These are phyloP conservation scores for Cynaeus angustus DNA, from an alignment of 2,888 invertebrate genomes.

Conservation along the genomic window DNA sequence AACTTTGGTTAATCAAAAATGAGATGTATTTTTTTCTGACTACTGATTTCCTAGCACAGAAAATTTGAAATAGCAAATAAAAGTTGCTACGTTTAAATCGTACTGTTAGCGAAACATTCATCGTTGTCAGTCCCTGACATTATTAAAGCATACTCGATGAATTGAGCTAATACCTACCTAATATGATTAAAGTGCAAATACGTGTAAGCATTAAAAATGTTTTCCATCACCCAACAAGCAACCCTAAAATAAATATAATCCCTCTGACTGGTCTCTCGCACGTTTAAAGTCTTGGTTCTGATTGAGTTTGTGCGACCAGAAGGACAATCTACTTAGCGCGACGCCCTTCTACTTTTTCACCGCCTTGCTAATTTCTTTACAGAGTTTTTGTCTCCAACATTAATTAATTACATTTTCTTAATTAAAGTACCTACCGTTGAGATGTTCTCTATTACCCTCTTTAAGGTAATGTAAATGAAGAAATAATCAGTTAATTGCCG, in stretches of 20 bases:
- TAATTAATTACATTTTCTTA: constrained; percentile 62
- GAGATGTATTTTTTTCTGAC: too few species aligned
- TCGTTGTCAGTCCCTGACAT: background rate
- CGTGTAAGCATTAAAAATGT: constrained; percentile 46
- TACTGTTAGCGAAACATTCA: too few species aligned
- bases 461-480: constrained; percentile 66
- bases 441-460: constrained; percentile 61
- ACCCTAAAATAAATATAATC: constrained; percentile 50
- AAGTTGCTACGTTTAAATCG: too few species aligned
- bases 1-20: too few species aligned
- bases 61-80: too few species aligned
- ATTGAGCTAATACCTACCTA: constrained; percentile 36
- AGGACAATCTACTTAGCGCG: constrained; percentile 50
- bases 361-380: constrained; percentile 65
- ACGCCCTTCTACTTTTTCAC: constrained; percentile 52
- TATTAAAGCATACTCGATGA: constrained; percentile 13
- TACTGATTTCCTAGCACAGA: too few species aligned
- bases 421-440: constrained; percentile 63
- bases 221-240: constrained; percentile 37
- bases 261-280: constrained; percentile 22
- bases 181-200: constrained; percentile 50
- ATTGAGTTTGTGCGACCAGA: constrained; percentile 47
- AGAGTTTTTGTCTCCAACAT: constrained; percentile 55
- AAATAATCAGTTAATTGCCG: constrained; percentile 65
- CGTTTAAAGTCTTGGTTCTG: constrained; percentile 29